These are phyloP conservation scores for Eristalis tenax DNA, from an alignment of 2,888 invertebrate species.

Conservation along the genomic window DNA sequence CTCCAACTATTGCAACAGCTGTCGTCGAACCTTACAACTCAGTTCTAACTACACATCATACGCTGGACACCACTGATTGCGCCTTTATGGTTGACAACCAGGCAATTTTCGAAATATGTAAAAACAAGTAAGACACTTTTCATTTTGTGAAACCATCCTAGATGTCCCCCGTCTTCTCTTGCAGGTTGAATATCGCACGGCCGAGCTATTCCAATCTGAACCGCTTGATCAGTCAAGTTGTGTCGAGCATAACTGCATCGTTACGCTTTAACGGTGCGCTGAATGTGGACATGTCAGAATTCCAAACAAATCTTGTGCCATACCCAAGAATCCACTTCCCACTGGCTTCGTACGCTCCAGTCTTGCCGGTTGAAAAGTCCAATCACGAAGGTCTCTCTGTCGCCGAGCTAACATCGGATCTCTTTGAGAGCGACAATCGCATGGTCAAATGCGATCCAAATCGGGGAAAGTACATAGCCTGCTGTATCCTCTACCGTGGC, in stretches of 20 bases:
- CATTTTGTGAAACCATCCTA: not conserved
- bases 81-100: constrained; percentile 96
- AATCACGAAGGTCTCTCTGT: constrained; percentile 89
- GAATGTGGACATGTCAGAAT: constrained; percentile 93
- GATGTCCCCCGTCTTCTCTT: not conserved
- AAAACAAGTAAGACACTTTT: constrained; percentile 82
- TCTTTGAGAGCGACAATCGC: constrained; percentile 93
- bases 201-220: constrained; percentile 86
- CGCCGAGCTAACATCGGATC: constrained; percentile 90
- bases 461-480: constrained; percentile 92
- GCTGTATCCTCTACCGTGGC: constrained; percentile 90
- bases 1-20: constrained; percentile 88
- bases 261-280: constrained; percentile 91
- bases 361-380: constrained; percentile 88
- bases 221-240: constrained; percentile 85
- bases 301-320: constrained; percentile 92
- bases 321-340: constrained; percentile 95
- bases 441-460: constrained; percentile 93
- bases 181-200: constrained; percentile 83
- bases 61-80: constrained; percentile 91
- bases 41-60: constrained; percentile 92
- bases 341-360: constrained; percentile 87
- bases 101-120: constrained; percentile 94
- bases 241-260: constrained; percentile 91
- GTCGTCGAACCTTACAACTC: constrained; percentile 97